Conservation (phyloP, 2,113 vertebrate genomes). For the Carassius carassius region DNA sequence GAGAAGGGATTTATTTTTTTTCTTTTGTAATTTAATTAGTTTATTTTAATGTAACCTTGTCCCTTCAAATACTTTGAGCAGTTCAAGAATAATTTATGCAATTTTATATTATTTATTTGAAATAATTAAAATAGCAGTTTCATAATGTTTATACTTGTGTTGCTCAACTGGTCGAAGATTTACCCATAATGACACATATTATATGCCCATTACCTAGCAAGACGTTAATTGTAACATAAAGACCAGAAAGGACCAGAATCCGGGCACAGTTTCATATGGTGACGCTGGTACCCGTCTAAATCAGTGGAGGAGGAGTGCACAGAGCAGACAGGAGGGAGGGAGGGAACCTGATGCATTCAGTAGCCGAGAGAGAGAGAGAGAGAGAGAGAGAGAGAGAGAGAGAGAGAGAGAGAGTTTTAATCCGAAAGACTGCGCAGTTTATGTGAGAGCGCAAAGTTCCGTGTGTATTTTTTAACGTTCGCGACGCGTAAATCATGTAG, state of each 20-base stretch:
- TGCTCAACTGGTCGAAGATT: no score
- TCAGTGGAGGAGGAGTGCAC: slow-evolving; percentile 6
- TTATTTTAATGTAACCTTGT: no score
- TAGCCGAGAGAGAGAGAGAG: slow-evolving; percentile 9
- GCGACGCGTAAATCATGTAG: not conserved
- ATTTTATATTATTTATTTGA: no score
- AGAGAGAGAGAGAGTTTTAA: not conserved
- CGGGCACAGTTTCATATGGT: slow-evolving; percentile 48
- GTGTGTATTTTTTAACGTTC: not conserved
- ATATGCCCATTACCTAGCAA: slow-evolving; percentile 7
- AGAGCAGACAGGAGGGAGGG: not conserved
- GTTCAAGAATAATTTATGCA: no score
- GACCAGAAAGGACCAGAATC: slow-evolving; percentile 42
- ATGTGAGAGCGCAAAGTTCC: not conserved
- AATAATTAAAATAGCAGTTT: no score
- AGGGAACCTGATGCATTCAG: slow-evolving; percentile 38
- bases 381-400: not conserved
- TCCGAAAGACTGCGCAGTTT: slow-evolving; percentile 9
- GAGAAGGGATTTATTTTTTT: no score
- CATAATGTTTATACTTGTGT: no score
- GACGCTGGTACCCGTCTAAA: slow-evolving; percentile 47
- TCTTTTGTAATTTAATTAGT: no score
- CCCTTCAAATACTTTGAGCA: no score
- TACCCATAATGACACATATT: slow-evolving; percentile 15
- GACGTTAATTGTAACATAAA: slow-evolving; percentile 31